Conservation (phyloP, 2,797 vertebrate species). For the Sebastes diploproa region DNA sequence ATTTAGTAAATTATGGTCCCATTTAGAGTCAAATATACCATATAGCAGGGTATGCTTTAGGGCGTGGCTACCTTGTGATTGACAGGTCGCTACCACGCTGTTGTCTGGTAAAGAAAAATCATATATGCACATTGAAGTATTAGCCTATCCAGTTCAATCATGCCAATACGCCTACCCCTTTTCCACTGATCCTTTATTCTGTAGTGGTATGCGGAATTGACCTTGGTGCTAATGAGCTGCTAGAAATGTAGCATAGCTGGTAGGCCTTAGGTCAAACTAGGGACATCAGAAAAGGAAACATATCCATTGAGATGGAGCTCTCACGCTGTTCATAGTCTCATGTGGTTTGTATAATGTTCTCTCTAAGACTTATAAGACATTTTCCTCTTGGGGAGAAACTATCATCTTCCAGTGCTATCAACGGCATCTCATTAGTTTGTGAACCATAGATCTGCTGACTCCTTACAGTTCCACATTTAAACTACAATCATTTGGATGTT, state of each 20-base stretch:
- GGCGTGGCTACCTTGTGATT: no score
- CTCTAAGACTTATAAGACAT: not conserved
- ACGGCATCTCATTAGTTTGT: not conserved
- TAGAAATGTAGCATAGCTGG: constrained; percentile 1
- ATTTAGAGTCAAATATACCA: no score
- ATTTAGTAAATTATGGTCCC: no score
- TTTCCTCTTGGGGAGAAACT: not conserved
- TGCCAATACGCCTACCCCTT: not conserved
- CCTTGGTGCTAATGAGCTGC: constrained; percentile 52
- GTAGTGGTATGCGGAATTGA: constrained; percentile 12
- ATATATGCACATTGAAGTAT: not conserved
- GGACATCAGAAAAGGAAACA: constrained; percentile 15
- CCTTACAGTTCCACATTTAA: not conserved
- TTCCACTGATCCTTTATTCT: constrained; percentile 13
- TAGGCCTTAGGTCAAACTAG: constrained; percentile 13
- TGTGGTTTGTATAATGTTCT: not conserved
- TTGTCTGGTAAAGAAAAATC: not conserved
- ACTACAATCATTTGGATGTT: not conserved
- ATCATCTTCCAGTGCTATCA: not conserved
- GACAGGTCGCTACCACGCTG: no score
- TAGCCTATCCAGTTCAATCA: constrained; percentile 6
- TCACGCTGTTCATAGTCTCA: not conserved
- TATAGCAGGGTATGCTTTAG: no score
- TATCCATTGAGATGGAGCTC: not conserved
- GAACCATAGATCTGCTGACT: not conserved